Conservation (phyloP, 1,140 invertebrate genomes). For the Heliothis subflexa region DNA sequence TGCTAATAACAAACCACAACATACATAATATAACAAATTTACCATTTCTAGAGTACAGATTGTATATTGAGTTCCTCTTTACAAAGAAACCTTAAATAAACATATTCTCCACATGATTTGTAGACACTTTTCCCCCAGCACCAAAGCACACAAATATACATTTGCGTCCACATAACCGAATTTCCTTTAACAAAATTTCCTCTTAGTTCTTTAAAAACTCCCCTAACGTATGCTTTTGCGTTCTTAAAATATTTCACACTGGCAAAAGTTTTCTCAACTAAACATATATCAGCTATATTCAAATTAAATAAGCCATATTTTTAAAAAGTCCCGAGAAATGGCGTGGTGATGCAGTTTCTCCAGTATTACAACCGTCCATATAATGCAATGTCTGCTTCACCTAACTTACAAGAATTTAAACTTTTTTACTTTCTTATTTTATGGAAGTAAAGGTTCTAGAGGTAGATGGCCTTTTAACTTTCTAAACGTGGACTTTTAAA, state of each 20-base stretch:
- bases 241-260: slow-evolving; percentile 27
- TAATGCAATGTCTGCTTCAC: slow-evolving; percentile 12
- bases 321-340: slow-evolving; percentile 21
- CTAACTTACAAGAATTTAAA: slow-evolving; percentile 13
- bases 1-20: too few species aligned
- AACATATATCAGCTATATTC: slow-evolving; percentile 38
- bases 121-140: neutral
- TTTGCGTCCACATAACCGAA: neutral
- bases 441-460: slow-evolving; percentile 13
- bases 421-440: slow-evolving; percentile 8
- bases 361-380: slow-evolving; percentile 16
- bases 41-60: too few species aligned
- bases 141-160: slow-evolving; percentile 19
- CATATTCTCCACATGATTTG: neutral
- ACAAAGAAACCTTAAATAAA: too few species aligned
- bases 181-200: slow-evolving; percentile 20
- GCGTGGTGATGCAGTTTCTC: slow-evolving; percentile 23
- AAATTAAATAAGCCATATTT: slow-evolving; percentile 40
- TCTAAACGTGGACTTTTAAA: neutral
- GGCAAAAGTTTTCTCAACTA: neutral
- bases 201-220: slow-evolving; percentile 19
- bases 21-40: too few species aligned
- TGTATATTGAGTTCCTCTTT: too few species aligned
- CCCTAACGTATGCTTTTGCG: slow-evolving; percentile 15
- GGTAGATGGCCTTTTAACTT: slow-evolving; percentile 8